Conservation (phyloP, 1,140 invertebrate genomes). For the Aphelenchoides fujianensis region DNA sequence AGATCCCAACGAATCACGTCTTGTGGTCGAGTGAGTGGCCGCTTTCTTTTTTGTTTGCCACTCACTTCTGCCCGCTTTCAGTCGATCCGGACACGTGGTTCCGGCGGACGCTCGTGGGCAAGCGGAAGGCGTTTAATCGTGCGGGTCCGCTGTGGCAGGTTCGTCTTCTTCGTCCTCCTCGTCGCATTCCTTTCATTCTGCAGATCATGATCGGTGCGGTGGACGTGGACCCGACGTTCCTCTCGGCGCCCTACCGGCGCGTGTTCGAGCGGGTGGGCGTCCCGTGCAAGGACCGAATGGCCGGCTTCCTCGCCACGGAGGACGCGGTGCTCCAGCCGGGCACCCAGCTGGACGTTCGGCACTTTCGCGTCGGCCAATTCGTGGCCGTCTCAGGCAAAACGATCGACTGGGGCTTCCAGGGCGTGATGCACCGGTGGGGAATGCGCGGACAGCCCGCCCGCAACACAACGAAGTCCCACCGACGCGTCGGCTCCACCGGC, state of each 20-base stretch:
- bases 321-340: conserved; percentile 80
- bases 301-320: conserved; percentile 79
- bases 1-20: conserved; percentile 56
- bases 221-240: conserved; percentile 63
- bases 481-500: conserved; percentile 84
- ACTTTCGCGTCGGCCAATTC: conserved; percentile 85
- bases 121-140: conserved; percentile 54
- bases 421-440: conserved; percentile 91
- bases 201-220: conserved; percentile 58
- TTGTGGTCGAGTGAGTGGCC: too few species aligned
- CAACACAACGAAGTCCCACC: conserved; percentile 89
- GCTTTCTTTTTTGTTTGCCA: too few species aligned
- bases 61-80: too few species aligned
- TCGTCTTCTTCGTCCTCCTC: background rate
- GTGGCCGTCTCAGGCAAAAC: conserved; percentile 87
- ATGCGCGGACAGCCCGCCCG: conserved; percentile 89
- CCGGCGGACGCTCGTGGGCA: conserved; percentile 39
- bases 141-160: conserved; percentile 56
- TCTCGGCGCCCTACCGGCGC: conserved; percentile 83
- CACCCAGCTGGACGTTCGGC: conserved; percentile 79
- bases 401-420: conserved; percentile 94
- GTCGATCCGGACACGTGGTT: conserved; percentile 58
- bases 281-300: conserved; percentile 79
- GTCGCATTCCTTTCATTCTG: conserved; percentile 28
- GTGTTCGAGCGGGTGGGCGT: conserved; percentile 81